Conservation (phyloP, 2,888 invertebrate species). For the Caenorhabditis doughertyi region DNA sequence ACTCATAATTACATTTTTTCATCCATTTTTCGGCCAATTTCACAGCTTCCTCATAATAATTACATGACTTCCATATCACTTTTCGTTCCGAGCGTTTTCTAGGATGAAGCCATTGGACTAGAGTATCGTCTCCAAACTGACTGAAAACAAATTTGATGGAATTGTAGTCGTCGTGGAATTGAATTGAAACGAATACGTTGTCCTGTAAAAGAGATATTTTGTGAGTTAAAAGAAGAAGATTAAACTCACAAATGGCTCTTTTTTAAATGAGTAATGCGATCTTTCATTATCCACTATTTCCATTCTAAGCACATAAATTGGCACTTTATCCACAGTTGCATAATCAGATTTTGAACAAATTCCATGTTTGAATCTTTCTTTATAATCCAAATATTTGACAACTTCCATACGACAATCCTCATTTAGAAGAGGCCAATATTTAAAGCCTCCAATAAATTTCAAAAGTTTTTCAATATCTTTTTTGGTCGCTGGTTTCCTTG, state of each 20-base stretch:
- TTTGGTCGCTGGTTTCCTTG: no score
- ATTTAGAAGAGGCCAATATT: background rate
- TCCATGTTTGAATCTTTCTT: conserved; percentile 3
- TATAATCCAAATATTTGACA: no score
- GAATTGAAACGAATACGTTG: conserved; percentile 7
- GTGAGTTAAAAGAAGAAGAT: background rate
- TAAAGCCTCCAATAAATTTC: background rate
- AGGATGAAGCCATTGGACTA: no score
- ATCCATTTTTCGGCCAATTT: no score
- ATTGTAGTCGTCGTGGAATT: conserved; percentile 3
- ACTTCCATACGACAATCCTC: conserved; percentile 4
- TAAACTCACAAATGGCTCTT: background rate
- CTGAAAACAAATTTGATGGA: conserved; percentile 10
- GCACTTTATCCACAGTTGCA: background rate
- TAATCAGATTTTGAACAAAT: conserved; percentile 22
- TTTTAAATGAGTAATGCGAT: no score
- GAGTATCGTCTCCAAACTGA: conserved; percentile 5
- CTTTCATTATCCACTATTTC: no score
- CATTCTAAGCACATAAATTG: conserved; percentile 1
- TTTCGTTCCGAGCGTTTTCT: no score
- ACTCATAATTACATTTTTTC: no score
- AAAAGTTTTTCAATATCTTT: background rate
- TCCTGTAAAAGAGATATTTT: conserved; percentile 1
- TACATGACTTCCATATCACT: no score
- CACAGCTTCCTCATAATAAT: no score